Evolutionary conservation across 2,888 invertebrate genomes (phyloP).

Genomic region (Apantesis nais): DNA sequence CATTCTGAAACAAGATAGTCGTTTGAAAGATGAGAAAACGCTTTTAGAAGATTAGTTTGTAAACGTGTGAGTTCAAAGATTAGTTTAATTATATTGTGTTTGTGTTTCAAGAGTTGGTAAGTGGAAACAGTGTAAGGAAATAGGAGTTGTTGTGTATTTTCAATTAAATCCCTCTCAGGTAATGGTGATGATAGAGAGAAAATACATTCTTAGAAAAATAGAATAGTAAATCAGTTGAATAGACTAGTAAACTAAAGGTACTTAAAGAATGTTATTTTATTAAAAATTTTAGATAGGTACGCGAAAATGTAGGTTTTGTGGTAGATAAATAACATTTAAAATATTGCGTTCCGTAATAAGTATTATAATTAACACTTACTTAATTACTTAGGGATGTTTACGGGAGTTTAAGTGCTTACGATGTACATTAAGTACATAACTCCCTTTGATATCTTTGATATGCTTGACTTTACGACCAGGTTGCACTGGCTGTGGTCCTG

Average conservation of each 20-base stretch:
- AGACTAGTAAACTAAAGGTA: background rate
- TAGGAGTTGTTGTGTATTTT: background rate
- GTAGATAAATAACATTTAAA: no score
- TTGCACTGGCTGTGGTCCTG: no score
- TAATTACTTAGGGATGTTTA: no score
- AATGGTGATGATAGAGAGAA: background rate
- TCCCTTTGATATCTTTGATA: no score
- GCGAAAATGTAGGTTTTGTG: no score
- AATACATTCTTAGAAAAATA: background rate
- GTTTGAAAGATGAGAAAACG: constrained; percentile 66
- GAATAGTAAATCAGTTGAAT: background rate
- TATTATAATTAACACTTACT: no score
- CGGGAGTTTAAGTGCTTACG: no score
- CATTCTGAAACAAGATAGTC: constrained; percentile 51
- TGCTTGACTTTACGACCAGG: no score
- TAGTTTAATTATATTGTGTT: constrained; percentile 45
- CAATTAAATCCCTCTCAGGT: background rate
- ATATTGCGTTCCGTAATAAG: no score
- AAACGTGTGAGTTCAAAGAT: constrained; percentile 41
- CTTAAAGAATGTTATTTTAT: background rate
- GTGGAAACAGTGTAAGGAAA: background rate
- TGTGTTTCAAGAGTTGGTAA: constrained; percentile 1
- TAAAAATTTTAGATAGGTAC: no score
- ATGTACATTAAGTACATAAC: no score
- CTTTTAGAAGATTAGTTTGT: constrained; percentile 63